Base-by-base conservation (phyloP, 1,140 invertebrate genomes). In the Parapsyche elsis region DNA sequence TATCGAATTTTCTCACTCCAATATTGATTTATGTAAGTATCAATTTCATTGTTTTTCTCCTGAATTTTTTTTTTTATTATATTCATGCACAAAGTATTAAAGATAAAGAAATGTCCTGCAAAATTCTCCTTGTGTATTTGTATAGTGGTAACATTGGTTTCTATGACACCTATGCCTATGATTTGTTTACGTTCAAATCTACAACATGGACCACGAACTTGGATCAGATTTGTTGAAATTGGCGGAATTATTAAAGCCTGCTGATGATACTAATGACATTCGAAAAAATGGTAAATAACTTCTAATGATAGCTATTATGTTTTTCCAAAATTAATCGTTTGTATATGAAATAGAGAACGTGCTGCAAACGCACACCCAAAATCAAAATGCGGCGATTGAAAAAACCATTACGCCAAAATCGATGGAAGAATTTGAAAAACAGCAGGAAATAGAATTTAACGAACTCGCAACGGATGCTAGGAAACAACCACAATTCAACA, bases 401-500 rank as follows among this genome's bases (percentile, higher is more conserved):
- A 73, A 75, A 45, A 53, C 21, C 19, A 5, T 0, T 4, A 64
- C 59, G 23, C 88, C 89, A 0, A 86, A 83, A 77, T 89, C 85
- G 5, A 87, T 91, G n/a, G 90, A 91, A 81, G 89, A 91, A 80
- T 91, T 87, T 88, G 88, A 91, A 78, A 84, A 88, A 5, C 87
- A 87, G 61, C 88, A 90, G 77, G 87, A 87, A 5, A 86, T 85
- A 0, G 92, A 92, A 84, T 82, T 89, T 9, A 84, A 84, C 26
- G 86, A 87, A 1, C 81, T 79, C 23, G 85, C 85, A 9, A 81
- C 90, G 9, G 93, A 94, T 83, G 91, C 92, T 0, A 88, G 94
- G 67, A 91, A 91, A 84, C 89, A 90, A 49, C 96, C 96, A 0
- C 90, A 92, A 82, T 97, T 95, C 88, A 92, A 94, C 21, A 94